A percentile compares a stretch with the other conserved stretches of the same genome.
These are phyloP conservation scores for Burhinus bistriatus DNA, from an alignment of 2,113 vertebrate species.

Conservation along the genomic window DNA sequence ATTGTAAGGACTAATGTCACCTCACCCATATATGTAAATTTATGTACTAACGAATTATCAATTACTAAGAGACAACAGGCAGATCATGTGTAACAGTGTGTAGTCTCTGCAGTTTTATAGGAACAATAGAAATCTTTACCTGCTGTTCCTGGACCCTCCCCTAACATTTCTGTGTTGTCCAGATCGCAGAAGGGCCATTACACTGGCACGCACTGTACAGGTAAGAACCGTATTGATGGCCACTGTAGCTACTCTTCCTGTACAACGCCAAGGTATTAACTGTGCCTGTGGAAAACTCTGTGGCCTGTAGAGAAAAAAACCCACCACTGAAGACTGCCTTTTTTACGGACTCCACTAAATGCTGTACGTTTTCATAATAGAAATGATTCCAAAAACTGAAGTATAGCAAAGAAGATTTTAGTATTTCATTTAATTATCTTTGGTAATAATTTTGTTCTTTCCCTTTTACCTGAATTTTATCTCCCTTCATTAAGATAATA, in stretches of 20 bases:
- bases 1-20: background rate
- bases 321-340: background rate
- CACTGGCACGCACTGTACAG: background rate
- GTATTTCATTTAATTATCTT: background rate
- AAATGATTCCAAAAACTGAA: background rate
- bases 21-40: background rate
- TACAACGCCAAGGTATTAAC: background rate
- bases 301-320: background rate
- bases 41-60: background rate
- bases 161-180: background rate
- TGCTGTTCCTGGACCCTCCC: background rate
- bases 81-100: background rate
- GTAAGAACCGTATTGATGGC: background rate
- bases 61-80: background rate
- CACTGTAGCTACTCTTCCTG: background rate
- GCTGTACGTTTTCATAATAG: background rate
- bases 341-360: background rate
- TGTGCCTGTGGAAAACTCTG: background rate
- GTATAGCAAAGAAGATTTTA: background rate
- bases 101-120: background rate
- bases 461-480: background rate
- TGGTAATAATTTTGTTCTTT: slow-evolving; percentile 5
- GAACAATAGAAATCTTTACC: background rate
- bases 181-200: background rate
- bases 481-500: background rate